Conservation (phyloP, 2,888 invertebrate genomes). For the Drosophila nr. perissopoda region DNA sequence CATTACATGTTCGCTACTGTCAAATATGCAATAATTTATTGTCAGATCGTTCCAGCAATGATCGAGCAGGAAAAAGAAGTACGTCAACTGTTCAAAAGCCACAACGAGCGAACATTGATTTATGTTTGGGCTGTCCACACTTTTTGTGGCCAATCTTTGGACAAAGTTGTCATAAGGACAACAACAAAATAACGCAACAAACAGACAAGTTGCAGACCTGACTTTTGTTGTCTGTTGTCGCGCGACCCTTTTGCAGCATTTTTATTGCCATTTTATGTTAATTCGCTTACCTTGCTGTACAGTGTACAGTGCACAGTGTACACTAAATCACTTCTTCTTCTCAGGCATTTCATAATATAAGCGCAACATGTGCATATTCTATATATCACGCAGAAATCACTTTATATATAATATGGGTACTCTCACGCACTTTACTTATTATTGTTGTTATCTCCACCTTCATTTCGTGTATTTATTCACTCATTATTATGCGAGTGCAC, state of each 20-base stretch:
- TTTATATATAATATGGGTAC: not conserved
- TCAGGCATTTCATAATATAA: constrained; percentile 27
- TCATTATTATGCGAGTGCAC: constrained; percentile 54
- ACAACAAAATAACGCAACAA: constrained; percentile 19
- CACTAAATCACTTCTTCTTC: constrained; percentile 31
- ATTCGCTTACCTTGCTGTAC: constrained; percentile 7
- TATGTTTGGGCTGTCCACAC: constrained; percentile 68
- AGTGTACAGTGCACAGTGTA: constrained; percentile 19
- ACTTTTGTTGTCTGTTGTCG: constrained; percentile 18
- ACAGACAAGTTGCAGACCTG: constrained; percentile 24
- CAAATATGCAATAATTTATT: constrained; percentile 77
- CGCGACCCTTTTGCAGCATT: constrained; percentile 69
- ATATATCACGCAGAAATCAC: constrained; percentile 24
- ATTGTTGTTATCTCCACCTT: not conserved
- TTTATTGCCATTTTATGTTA: constrained; percentile 77
- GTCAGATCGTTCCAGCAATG: constrained; percentile 65
- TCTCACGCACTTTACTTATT: not conserved
- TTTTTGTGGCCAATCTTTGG: constrained; percentile 64
- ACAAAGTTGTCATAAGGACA: constrained; percentile 79
- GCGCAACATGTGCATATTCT: constrained; percentile 41
- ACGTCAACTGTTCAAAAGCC: constrained; percentile 59
- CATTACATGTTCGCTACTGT: constrained; percentile 61
- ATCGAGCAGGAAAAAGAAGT: constrained; percentile 49
- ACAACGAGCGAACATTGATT: constrained; percentile 64
- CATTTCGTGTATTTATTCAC: not conserved